phyloP scores from a whole-genome alignment of 2,888 invertebrate genomes.

The Hydraecia micacea region DNA sequence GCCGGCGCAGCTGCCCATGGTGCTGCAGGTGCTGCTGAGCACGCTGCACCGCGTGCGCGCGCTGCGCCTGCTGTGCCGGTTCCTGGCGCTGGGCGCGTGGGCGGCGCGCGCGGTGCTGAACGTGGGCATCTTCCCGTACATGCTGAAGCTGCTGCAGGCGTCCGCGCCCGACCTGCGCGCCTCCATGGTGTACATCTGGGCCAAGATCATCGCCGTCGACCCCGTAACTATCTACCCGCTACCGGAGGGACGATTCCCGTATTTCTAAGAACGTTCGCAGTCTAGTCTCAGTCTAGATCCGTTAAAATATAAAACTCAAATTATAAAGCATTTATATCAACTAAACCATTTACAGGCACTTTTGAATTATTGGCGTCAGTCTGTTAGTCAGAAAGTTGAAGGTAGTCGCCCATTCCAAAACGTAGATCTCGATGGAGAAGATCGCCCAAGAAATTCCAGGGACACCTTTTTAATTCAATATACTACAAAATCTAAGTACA shows the following conservation, averaged over 20 bases:
- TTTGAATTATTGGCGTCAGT: neutral
- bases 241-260: neutral
- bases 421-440: neutral
- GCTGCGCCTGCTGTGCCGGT: slow-evolving; percentile 97
- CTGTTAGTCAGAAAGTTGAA: neutral
- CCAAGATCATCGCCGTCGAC: slow-evolving; percentile 99
- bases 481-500: neutral
- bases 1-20: slow-evolving; percentile 94
- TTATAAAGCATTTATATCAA: neutral
- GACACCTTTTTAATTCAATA: neutral
- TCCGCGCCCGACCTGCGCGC: slow-evolving; percentile 97
- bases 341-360: neutral
- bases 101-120: slow-evolving; percentile 98
- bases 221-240: slow-evolving; percentile 84
- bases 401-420: neutral
- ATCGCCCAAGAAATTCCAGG: neutral
- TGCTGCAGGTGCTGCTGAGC: slow-evolving; percentile 89
- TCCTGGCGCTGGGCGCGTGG: slow-evolving; percentile 96
- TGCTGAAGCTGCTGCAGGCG: slow-evolving; percentile 98
- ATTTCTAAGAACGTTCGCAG: neutral
- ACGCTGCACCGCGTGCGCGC: slow-evolving; percentile 97
- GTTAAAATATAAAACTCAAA: neutral
- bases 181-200: slow-evolving; percentile 99
- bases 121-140: slow-evolving; percentile 99
- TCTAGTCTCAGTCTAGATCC: neutral